phyloP scores from a whole-genome alignment of 2,888 invertebrate genomes.

The Keiferia lycopersicella region DNA sequence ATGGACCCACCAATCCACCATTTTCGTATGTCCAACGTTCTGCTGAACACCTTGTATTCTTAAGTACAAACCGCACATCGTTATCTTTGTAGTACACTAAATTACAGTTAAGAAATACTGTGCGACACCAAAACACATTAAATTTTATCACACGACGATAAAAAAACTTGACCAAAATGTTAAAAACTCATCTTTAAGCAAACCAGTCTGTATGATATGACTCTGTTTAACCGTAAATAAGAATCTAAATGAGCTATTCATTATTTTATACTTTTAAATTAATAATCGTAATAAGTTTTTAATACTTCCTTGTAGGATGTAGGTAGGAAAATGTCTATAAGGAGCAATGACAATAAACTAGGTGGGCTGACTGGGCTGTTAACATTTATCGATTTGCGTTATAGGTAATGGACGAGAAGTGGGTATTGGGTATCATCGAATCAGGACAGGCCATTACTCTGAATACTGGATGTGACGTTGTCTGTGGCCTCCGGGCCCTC shows the following conservation, averaged over 20 bases:
- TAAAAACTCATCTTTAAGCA: constrained; percentile 14
- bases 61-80: neutral
- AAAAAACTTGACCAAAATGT: constrained; percentile 25
- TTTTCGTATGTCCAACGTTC: no score
- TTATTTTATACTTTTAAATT: constrained; percentile 22
- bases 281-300: neutral
- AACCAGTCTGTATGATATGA: constrained; percentile 24
- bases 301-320: constrained; percentile 11
- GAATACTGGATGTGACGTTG: constrained; percentile 28
- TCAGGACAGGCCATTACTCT: constrained; percentile 33
- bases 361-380: neutral
- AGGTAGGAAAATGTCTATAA: neutral
- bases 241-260: constrained; percentile 22
- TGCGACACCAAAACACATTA: constrained; percentile 27
- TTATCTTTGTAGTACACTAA: constrained; percentile 19
- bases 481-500: constrained; percentile 15
- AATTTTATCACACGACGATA: constrained; percentile 28
- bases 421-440: constrained; percentile 27
- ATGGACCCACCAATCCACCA: no score
- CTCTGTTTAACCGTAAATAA: constrained; percentile 14
- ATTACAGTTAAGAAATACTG: constrained; percentile 9
- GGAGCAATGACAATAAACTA: constrained; percentile 10
- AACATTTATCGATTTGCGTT: constrained; percentile 20
- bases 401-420: constrained; percentile 15
- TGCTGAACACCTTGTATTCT: no score